Percentiles rank a stretch among this genome's conserved stretches.
Evolutionary conservation across 2,888 invertebrate genomes (phyloP).

Genomic region (Eurytoma californica): DNA sequence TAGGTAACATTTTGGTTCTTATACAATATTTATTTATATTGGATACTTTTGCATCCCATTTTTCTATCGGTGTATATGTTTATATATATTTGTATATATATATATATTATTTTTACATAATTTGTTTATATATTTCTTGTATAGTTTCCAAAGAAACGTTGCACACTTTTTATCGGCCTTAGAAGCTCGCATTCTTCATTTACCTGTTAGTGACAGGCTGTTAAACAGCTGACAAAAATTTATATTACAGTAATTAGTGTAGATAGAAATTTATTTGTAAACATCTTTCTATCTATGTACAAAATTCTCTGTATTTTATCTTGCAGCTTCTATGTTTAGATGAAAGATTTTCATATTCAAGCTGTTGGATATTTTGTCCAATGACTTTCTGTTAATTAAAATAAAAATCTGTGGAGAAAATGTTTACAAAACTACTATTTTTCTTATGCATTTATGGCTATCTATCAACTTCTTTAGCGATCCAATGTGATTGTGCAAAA

Average conservation of each 20-base stretch:
- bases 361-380: neutral
- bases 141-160: conserved; percentile 39
- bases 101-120: conserved; percentile 44
- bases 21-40: conserved; percentile 33
- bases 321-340: conserved; percentile 38
- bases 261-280: conserved; percentile 45
- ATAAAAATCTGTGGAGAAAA: neutral
- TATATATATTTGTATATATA: conserved; percentile 33
- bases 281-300: conserved; percentile 45
- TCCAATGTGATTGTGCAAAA: conserved; percentile 38
- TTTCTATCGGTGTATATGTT: conserved; percentile 30
- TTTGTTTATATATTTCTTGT: conserved; percentile 42
- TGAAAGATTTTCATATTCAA: conserved; percentile 29
- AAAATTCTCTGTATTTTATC: conserved; percentile 29
- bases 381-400: too few species aligned
- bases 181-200: conserved; percentile 19
- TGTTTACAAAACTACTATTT: conserved; percentile 33
- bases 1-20: conserved; percentile 52
- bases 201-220: conserved; percentile 32
- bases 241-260: conserved; percentile 46
- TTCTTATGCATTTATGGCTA: conserved; percentile 19
- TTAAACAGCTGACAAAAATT: conserved; percentile 44
- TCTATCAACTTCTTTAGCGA: conserved; percentile 16
- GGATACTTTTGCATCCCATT: conserved; percentile 43
- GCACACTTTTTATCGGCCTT: conserved; percentile 32